These are phyloP conservation scores for Halocynthia aurantium DNA, from an alignment of 23 tunicate species.

Conservation along the genomic window DNA sequence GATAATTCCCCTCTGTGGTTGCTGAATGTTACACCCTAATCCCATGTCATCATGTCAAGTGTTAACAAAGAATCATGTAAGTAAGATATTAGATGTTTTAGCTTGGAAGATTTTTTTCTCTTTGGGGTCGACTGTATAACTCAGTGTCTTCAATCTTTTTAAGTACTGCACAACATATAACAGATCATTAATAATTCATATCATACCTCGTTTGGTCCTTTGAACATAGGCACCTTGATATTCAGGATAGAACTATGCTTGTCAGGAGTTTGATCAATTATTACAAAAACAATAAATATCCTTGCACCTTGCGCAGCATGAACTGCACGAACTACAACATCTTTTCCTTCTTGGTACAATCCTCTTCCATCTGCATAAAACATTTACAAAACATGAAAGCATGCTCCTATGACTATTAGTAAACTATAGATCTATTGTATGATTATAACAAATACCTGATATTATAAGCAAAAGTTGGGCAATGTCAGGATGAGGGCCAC, in stretches of 20 bases:
- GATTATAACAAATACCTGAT: constrained; percentile 25
- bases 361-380: constrained; percentile 70
- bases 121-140: no score
- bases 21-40: no score
- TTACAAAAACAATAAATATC: constrained; percentile 73
- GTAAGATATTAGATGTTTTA: no score
- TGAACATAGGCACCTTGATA: constrained; percentile 77
- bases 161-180: no score
- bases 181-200: neutral
- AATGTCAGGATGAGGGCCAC: constrained; percentile 41
- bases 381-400: neutral
- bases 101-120: no score
- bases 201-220: constrained; percentile 46
- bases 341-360: constrained; percentile 66
- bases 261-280: constrained; percentile 69
- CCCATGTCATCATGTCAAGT: no score
- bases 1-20: no score
- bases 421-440: neutral
- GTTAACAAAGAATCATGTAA: no score
- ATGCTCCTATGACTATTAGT: neutral
- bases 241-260: constrained; percentile 72
- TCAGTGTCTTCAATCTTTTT: no score
- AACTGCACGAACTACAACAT: constrained; percentile 56
- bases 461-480: constrained; percentile 73
- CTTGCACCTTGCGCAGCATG: constrained; percentile 45